Evolutionary conservation across 1,140 invertebrate species (phyloP).

Genomic region (Meloidogyne chitwoodi): DNA sequence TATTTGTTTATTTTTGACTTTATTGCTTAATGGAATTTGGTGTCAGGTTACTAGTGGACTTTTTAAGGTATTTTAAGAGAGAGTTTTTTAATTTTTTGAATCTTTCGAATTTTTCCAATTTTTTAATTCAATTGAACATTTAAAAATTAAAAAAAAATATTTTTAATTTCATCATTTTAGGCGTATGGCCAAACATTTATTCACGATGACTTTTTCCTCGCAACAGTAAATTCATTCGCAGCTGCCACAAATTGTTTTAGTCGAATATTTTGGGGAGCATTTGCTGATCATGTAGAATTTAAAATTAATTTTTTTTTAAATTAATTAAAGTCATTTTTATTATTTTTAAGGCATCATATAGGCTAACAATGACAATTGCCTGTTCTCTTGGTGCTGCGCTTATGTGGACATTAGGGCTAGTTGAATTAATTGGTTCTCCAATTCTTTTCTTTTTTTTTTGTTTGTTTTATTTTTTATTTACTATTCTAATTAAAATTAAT

Average conservation of each 20-base stretch:
- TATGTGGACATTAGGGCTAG: conserved; percentile 40
- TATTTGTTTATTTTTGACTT: conserved; percentile 28
- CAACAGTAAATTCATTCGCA: conserved; percentile 50
- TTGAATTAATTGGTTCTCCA: conserved; percentile 25
- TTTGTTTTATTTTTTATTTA: conserved; percentile 1
- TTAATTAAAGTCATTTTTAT: not conserved
- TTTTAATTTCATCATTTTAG: conserved; percentile 23
- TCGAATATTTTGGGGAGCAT: conserved; percentile 42
- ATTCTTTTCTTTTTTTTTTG: conserved; percentile 30
- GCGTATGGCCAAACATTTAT: conserved; percentile 52
- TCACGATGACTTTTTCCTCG: conserved; percentile 45
- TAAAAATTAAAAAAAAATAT: no score
- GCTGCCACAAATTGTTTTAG: conserved; percentile 44
- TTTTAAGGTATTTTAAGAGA: conserved; percentile 34
- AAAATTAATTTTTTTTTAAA: conserved; percentile 5
- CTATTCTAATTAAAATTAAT: no score
- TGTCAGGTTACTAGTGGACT: conserved; percentile 38
- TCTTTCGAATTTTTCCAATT: no score
- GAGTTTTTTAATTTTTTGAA: no score
- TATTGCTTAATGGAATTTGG: conserved; percentile 40
- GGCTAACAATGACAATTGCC: conserved; percentile 36
- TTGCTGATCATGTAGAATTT: conserved; percentile 39
- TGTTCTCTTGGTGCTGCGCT: conserved; percentile 39
- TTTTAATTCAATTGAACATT: no score
- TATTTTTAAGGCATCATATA: conserved; percentile 43